phyloP scores from a whole-genome alignment of 2,113 vertebrate genomes.

The Vireo altiloquus region DNA sequence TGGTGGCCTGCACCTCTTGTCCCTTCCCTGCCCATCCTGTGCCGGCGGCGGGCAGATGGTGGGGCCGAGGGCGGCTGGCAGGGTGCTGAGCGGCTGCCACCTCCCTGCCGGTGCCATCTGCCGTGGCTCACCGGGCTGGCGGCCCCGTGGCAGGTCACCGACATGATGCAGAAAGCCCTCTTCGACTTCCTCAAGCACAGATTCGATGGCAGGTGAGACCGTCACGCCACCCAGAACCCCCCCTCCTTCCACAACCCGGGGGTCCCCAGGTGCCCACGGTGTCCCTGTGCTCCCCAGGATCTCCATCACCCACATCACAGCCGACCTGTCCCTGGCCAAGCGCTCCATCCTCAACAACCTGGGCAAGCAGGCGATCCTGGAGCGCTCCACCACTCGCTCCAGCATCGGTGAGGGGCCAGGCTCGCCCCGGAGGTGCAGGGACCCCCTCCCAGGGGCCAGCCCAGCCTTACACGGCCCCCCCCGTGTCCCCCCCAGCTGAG shows the following conservation, averaged over 20 bases:
- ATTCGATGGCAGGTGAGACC: conserved; percentile 90
- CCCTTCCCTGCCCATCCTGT: background rate
- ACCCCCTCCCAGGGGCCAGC: background rate
- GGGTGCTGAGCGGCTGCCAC: background rate
- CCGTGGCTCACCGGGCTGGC: background rate
- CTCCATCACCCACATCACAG: conserved; percentile 94
- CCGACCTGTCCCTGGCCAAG: conserved; percentile 93
- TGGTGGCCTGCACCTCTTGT: background rate
- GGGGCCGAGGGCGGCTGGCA: background rate
- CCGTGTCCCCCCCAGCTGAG: conserved; percentile 74
- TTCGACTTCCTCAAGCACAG: conserved; percentile 97
- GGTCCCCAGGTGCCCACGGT: rapidly evolving
- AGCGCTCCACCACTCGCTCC: conserved; percentile 92
- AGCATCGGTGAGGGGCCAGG: conserved; percentile 84
- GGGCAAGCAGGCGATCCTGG: conserved; percentile 91
- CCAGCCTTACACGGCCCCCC: background rate
- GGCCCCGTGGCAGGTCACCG: conserved; percentile 80
- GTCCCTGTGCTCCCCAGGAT: conserved; percentile 74
- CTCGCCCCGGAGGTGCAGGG: rapidly evolving
- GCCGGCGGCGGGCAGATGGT: background rate
- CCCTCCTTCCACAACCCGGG: rapidly evolving
- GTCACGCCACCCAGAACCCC: background rate
- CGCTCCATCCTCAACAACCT: conserved; percentile 94
- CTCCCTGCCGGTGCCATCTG: conserved; percentile 15
- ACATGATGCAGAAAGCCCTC: conserved; percentile 99